phyloP scores from a whole-genome alignment of 2,888 invertebrate species.

The Tupiocoris notatus region DNA sequence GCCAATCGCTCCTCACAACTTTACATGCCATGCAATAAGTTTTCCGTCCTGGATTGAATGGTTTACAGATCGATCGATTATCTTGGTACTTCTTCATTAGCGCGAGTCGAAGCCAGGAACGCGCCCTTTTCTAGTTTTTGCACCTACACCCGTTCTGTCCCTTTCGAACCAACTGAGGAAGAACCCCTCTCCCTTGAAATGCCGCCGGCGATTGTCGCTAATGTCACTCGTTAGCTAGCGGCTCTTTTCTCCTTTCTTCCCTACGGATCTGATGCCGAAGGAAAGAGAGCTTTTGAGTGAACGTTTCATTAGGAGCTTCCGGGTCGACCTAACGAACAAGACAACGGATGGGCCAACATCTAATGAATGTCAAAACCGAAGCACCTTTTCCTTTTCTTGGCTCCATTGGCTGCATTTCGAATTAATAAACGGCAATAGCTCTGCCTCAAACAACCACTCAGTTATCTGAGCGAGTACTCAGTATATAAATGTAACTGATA shows the following conservation, averaged over 20 bases:
- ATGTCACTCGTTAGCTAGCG: constrained; percentile 34
- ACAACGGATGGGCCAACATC: background rate
- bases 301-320: constrained; percentile 16
- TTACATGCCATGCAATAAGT: no score
- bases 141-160: constrained; percentile 32
- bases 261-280: background rate
- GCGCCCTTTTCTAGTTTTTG: constrained; percentile 33
- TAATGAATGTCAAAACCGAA: constrained; percentile 4
- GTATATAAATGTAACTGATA: no score
- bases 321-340: background rate
- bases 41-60: no score
- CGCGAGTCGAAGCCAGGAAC: no score
- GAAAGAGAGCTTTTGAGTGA: constrained; percentile 17
- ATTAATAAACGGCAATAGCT: no score
- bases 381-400: background rate
- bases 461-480: no score
- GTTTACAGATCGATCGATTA: no score
- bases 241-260: constrained; percentile 19
- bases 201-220: constrained; percentile 34
- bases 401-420: no score
- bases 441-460: no score
- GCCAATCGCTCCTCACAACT: no score
- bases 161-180: background rate
- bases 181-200: constrained; percentile 14
- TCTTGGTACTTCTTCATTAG: constrained; percentile 35